Percentiles rank a stretch among this genome's conserved stretches.
Conservation (phyloP, 2,113 vertebrate species). For the Rhegmatorhina hoffmannsi region DNA sequence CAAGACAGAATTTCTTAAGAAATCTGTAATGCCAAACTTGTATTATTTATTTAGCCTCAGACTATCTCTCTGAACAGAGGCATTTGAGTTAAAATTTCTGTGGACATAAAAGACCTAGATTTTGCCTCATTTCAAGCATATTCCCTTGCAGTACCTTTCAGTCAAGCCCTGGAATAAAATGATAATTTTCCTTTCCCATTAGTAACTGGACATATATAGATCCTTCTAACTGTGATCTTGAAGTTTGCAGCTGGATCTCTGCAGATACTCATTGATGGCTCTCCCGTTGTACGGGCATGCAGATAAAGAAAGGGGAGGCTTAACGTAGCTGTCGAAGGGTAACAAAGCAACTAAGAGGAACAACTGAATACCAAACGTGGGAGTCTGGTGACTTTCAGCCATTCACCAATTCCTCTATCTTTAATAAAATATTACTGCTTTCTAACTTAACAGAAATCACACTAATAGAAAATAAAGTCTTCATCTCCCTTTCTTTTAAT, state of each 20-base stretch:
- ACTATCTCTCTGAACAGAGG: not conserved
- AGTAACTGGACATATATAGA: not conserved
- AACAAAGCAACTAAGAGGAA: not conserved
- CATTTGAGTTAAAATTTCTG: not conserved
- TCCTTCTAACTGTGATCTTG: not conserved
- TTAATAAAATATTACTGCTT: slow-evolving; percentile 34
- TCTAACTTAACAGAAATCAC: slow-evolving; percentile 10
- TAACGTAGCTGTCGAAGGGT: not conserved
- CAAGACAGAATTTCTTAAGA: not conserved
- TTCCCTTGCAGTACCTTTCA: not conserved
- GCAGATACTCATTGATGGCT: not conserved
- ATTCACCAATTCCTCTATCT: not conserved
- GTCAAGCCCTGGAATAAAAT: not conserved
- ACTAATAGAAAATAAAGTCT: slow-evolving; percentile 15
- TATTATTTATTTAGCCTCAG: not conserved
- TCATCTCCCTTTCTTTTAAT: not conserved
- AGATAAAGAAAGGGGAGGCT: not conserved
- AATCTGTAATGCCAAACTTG: not conserved
- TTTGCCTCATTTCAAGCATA: not conserved
- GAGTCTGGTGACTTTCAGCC: not conserved
- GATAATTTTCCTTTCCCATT: not conserved
- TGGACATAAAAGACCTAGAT: not conserved
- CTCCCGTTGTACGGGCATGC: not conserved
- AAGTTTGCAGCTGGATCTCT: not conserved
- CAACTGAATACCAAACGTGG: not conserved